Evolutionary conservation across 2,113 vertebrate species (phyloP), one percentile per base, ranked within the genome.

Genomic region (Orthonyx spaldingii): DNA sequence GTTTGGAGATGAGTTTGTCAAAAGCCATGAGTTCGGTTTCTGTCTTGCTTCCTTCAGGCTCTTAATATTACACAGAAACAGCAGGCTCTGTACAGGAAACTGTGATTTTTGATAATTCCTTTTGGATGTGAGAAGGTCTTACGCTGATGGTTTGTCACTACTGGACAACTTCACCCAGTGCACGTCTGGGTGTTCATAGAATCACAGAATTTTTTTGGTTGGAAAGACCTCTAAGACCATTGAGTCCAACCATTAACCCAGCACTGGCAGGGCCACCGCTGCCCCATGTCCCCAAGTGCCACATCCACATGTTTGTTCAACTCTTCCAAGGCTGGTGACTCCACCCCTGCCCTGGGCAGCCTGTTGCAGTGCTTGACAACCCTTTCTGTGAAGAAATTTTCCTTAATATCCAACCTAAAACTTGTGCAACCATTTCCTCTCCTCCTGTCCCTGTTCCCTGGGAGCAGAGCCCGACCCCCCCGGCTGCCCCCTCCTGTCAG

Each of bases 241-340:
- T 0, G 33, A 11, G 32, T 8, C 22, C 33, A 28, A 18, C 42
- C 17, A 6, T 50, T 3, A 2, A 11, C 30, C 49, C 66, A 71
- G 41, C 49, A 4, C 11, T 64, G 75, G n/a, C 49, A 19, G 19
- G 42, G 42, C 82, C 60, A 47, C 7, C 50, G 13, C 42, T 13
- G 24, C 8, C 50, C 35, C 55, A 1, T 3, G 55, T 70, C n/a
- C 47, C 56, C 74, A 24, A 0, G 64, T 1, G 64, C 47, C 64
- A 61, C 74, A 55, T 41, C 8, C 1, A 7, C 23, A 0, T 0
- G 4, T 47, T 41, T n/a, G 3, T 9, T 55, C 28, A 9, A 2
- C 30, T 24, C 10, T n/a, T 16, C 47, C 64, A 41, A 13, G 56
- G 23, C 0, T 53, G 74, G 39, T 16, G n/a, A n/a, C 30, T 30